Conservation (phyloP, 2,113 vertebrate genomes). For the Urocynchramus pylzowi region DNA sequence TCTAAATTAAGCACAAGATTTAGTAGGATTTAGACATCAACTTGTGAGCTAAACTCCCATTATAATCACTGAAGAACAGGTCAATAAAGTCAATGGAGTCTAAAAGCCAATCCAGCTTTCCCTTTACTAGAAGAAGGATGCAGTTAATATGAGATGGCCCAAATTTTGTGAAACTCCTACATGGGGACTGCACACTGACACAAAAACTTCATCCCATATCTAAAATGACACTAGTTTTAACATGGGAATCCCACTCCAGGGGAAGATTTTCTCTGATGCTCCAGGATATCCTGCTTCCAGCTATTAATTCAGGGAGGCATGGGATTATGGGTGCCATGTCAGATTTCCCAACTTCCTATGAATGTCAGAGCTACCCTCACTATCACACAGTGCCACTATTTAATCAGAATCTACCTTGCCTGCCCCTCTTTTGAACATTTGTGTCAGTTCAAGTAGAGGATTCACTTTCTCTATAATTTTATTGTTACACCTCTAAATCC, state of each 20-base stretch:
- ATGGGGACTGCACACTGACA: background rate
- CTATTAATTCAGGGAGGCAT: background rate
- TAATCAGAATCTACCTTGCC: background rate
- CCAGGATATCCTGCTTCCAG: background rate
- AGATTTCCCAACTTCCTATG: background rate
- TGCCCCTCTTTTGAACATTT: background rate
- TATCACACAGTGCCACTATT: background rate
- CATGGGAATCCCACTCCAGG: background rate
- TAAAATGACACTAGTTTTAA: background rate
- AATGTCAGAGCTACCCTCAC: background rate
- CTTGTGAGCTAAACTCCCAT: background rate
- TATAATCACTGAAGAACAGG: background rate
- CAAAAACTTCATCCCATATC: rapidly evolving
- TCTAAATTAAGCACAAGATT: background rate
- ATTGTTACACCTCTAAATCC: background rate
- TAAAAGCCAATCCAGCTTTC: background rate
- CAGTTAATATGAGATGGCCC: background rate
- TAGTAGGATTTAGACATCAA: background rate
- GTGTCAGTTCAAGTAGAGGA: background rate
- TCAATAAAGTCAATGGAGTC: background rate
- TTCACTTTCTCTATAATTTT: background rate
- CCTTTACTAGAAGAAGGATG: background rate
- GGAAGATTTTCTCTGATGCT: background rate
- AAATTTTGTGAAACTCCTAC: background rate
- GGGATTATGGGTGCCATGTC: background rate